Evolutionary conservation across 2,888 invertebrate species (phyloP), one percentile per base, ranked within the genome.

Genomic region (Dryococelus australis): DNA sequence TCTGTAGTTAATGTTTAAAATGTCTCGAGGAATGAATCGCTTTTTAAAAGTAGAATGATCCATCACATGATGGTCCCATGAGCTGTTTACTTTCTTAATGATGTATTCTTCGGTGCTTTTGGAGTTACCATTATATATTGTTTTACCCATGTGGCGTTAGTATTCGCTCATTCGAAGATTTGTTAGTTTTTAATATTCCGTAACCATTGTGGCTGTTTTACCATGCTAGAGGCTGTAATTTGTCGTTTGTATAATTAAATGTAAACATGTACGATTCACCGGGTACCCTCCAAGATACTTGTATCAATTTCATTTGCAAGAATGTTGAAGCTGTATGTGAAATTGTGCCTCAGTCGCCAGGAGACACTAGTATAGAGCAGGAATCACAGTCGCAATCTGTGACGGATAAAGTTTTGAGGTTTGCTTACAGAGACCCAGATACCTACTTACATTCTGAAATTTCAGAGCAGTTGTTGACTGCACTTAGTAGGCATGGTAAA

Each of bases 261-360:
- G 8, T 47, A 43, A 87, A 87, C 84, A 95, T 95, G 95, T 95
- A 94, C 90, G 95, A 95, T 91, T 94, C 94, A 89, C 95, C 95
- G 80, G 92, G 92, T 90, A 94, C 94, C 88, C 92, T 96, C 87
- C 94, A 95, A 91, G 94, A 95, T 90, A 93, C 94, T 90, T 95
- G 95, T 91, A 92, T 95, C 84, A 94, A 95, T 90, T 94, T 93
- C 90, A 95, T 95, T 89, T 95, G 95, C 91, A 94, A 94, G 89
- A 95, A 95, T 91, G 93, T 95, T 88, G 92, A 93, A 89, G 93
- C 93, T 47, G 91, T 95, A 26, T 94, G 94, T 89, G 92, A 93
- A 86, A 90, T 92, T 79, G 80, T 80, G 43, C 86, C 81, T 24
- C 87, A 84, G 78, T 43, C 83, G 26, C 20, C 35, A 35, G 10